Base-by-base conservation (phyloP, 2,797 vertebrate genomes). In the Eospalax fontanierii region DNA sequence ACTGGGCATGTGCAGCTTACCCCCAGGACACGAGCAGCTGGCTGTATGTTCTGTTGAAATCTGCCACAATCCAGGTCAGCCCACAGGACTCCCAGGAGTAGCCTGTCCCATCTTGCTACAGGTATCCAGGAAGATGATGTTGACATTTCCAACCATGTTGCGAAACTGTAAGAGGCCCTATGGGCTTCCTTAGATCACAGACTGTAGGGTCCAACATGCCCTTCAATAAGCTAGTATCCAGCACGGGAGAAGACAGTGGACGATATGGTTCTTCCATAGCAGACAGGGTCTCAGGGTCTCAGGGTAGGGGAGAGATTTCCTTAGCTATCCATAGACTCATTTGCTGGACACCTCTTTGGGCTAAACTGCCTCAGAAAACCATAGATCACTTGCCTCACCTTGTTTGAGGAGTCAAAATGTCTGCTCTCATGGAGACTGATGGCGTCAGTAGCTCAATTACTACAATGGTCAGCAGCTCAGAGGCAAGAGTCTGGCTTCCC, bases 311-410 rank as follows among this genome's bases (percentile, higher is more conserved):
- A 88, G 93, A 76, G 75, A 78, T 38, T 93, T 82, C 95, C 88
- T 89, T 75, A n/a, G 91, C 85, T 75, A 8, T 43, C 61, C 95
- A 10, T 6, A 6, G 46, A 50, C 11, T 50, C 46, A 57, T 57
- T 94, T 93, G 96, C 82, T 91, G 79, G 92, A 81, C 78, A 94
- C 93, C 93, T 97, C 94, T 82, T 88, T 95, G 96, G 95, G 96
- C 97, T 93, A 61, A 81, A 57, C 68, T 83, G 93, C 90, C 97
- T 88, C 61, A 11, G 24, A 26, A 90, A 0, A 5, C 35, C 15
- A 1, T 93, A 93, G 85, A 93, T 98, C 93, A 94, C 93, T 95
- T 0, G 97, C 89, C 57, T 96, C 43, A 85, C 6, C 79, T 79
- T 96, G 95, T 96, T 74, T 50, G 92, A 91, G 79, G 94, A 97